Evolutionary conservation across 1,140 invertebrate species (phyloP), one percentile per base, ranked within the genome.

Genomic region (Megathymus violae): DNA sequence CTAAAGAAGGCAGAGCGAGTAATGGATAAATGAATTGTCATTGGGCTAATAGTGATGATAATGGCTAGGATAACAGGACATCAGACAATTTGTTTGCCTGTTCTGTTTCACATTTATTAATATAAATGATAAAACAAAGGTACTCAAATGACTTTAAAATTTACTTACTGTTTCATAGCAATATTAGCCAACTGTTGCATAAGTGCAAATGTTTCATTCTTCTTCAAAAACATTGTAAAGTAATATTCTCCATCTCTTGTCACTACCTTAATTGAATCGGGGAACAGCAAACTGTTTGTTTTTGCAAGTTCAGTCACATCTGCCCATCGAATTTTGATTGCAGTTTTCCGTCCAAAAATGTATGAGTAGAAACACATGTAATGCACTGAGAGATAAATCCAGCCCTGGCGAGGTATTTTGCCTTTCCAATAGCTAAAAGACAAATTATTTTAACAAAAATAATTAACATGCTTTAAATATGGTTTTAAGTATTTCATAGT

Each of bases 101-200:
- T n/a, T n/a, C n/a, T n/a, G n/a, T n/a, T n/a, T n/a, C n/a, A n/a
- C n/a, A n/a, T n/a, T n/a, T n/a, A n/a, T n/a, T n/a, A n/a, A n/a
- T n/a, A n/a, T n/a, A n/a, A n/a, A n/a, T n/a, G n/a, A n/a, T n/a
- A n/a, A n/a, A n/a, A 25, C 6, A 25, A 25, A 6, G 6, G 22
- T 25, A 25, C 22, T 25, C 22, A 9, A 31, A 31, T 9, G 7
- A 31, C 27, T 31, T 7, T 31, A 31, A 31, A 9, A 4, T 36
- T 36, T 4, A 85, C 82, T 85, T 87, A 91, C 92, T 97, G 96
- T 94, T 98, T 98, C 94, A 99, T 98, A 40, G 98, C 98, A 91
- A 99, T 95, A 92, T 99, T 99, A 43, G 97, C 97, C 31, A 99
- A 92, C 91, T 99, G 98, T 77, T 98, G 95, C 95, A 99, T 98